Evolutionary conservation across 1,140 invertebrate genomes (phyloP), one percentile per base, ranked within the genome.

Genomic region (Dreissena rostriformis): DNA sequence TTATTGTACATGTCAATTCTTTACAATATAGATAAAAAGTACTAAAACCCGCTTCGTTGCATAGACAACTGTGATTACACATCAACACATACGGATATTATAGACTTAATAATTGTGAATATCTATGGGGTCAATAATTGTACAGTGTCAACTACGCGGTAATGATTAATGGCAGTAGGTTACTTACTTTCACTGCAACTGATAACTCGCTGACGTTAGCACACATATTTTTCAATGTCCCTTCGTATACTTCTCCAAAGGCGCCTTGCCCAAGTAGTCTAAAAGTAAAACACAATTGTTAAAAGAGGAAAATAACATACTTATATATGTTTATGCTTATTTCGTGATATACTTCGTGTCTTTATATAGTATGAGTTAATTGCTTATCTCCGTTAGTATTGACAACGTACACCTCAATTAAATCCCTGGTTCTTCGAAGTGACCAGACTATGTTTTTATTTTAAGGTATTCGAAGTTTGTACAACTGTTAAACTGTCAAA

Each of bases 201-300:
- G 52, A 67, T 22, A 84, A 67, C 24, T 84, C 82, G 15, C 52
- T 76, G 6, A 77, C 74, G 70, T 65, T 84, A 17, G 82, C 63
- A 71, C 82, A 84, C 29, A 84, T 67, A 49, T 84, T 76, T 17
- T 68, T 57, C 26, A 84, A 67, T 29, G 19, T 68, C 22, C 82
- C 82, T 29, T 84, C 82, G 71, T 84, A 84, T 12, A 84, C 82
- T 28, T 84, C 82, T 29, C 82, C 82, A 71, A 84, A 84, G 28
- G 82, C 82, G 17, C 82, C 82, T 84, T 84, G 82, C 12, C 82
- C 82, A 12, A 84, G 66, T 26, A 84, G 52, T 29, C 82, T 84
- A 57, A 29, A 77, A 76, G 12, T n/a, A n/a, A n/a, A n/a, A n/a
- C n/a, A n/a, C n/a, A n/a, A n/a, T n/a, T n/a, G n/a, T 19, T 68